Evolutionary conservation across 2,113 vertebrate genomes (phyloP).

Genomic region (Tapirus terrestris): DNA sequence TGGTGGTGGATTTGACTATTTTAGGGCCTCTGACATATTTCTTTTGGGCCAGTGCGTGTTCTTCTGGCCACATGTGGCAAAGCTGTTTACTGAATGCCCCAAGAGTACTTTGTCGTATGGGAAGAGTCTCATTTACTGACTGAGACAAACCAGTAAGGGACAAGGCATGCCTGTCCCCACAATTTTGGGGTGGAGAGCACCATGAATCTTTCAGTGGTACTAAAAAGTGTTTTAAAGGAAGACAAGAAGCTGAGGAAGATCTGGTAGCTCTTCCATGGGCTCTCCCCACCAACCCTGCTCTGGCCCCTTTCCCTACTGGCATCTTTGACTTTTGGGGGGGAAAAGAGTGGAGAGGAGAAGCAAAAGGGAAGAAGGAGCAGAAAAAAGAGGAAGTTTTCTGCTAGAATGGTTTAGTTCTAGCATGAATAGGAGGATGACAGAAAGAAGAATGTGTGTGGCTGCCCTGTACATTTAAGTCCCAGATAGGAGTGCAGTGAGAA

Average conservation of each 20-base stretch:
- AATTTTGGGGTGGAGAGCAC: not conserved
- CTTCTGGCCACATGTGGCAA: not conserved
- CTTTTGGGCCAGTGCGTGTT: not conserved
- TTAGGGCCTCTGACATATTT: not conserved
- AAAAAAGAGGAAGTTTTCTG: not conserved
- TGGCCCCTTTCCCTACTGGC: not conserved
- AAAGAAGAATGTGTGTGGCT: not conserved
- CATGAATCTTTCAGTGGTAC: not conserved
- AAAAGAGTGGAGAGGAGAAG: not conserved
- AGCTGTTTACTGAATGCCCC: not conserved
- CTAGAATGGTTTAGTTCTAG: not conserved
- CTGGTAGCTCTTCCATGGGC: not conserved
- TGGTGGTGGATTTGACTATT: not conserved
- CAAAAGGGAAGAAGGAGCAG: not conserved
- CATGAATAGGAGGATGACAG: not conserved
- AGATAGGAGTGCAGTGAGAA: not conserved
- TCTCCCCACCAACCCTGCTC: not conserved
- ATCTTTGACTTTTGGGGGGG: not conserved
- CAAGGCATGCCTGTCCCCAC: not conserved
- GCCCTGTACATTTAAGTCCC: not conserved
- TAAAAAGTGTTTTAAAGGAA: not conserved
- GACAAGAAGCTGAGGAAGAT: not conserved
- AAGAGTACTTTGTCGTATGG: not conserved
- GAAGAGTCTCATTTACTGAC: not conserved
- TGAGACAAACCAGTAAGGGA: not conserved